A percentile compares a stretch with the other conserved stretches of the same genome.
Conservation (phyloP, 2,113 vertebrate genomes). For the Herpetotheres cachinnans region DNA sequence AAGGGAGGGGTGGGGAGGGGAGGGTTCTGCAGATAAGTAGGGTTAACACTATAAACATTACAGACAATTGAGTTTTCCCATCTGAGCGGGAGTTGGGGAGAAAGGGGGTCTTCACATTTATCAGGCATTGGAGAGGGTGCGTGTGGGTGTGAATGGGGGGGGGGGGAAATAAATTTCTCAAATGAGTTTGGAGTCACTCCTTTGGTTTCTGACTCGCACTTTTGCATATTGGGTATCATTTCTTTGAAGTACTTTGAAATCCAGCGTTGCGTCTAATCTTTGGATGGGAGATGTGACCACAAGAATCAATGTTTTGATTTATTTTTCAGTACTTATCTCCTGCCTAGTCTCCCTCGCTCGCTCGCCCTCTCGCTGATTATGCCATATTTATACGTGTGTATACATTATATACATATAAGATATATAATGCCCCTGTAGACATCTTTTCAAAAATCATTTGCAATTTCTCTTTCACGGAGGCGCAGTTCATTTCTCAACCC, state of each 20-base stretch:
- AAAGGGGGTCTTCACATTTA: constrained; percentile 54
- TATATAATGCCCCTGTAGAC: background rate
- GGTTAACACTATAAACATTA: constrained; percentile 65
- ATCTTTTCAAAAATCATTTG: constrained; percentile 37
- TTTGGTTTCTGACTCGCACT: constrained; percentile 46
- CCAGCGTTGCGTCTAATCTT: constrained; percentile 32
- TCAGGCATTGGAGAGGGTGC: background rate
- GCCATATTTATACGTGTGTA: constrained; percentile 18
- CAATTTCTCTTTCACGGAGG: constrained; percentile 43
- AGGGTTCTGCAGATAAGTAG: constrained; percentile 32
- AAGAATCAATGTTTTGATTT: constrained; percentile 68
- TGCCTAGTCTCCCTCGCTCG: background rate
- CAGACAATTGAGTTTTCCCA: constrained; percentile 59
- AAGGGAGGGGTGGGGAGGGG: constrained; percentile 15
- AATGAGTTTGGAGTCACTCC: constrained; percentile 32
- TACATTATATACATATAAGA: constrained; percentile 3
- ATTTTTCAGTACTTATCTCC: constrained; percentile 62
- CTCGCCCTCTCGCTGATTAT: background rate
- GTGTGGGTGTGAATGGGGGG: background rate
- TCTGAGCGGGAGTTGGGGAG: constrained; percentile 61
- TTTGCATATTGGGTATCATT: constrained; percentile 50
- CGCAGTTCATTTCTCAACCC: constrained; percentile 12
- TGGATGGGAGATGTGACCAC: constrained; percentile 38
- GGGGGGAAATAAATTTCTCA: background rate
- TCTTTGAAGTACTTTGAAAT: constrained; percentile 69